phyloP scores from a whole-genome alignment of 2,113 vertebrate species.

The Acrocephalus kingi region DNA sequence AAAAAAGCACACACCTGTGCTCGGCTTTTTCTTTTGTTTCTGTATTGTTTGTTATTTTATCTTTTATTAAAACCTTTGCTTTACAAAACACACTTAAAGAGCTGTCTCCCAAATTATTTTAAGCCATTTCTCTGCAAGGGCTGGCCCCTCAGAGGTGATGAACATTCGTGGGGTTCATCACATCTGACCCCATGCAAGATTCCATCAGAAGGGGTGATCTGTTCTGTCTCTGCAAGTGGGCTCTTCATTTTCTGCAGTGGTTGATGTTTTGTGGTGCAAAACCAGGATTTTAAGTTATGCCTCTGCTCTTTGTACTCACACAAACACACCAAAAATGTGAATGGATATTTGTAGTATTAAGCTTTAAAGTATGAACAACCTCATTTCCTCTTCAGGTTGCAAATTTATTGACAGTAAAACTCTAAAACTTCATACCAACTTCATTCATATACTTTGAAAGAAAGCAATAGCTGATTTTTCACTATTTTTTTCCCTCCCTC shows the following conservation, averaged over 20 bases:
- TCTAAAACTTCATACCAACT: neutral
- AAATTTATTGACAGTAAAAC: neutral
- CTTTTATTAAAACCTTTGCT: neutral
- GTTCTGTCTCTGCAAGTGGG: neutral
- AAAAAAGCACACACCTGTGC: too few relatives aligned
- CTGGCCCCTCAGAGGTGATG: neutral
- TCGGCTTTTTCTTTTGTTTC: neutral
- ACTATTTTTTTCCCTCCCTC: neutral
- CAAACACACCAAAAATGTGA: neutral
- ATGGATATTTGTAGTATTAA: neutral
- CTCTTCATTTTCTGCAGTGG: neutral
- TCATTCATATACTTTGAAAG: neutral
- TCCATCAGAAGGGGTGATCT: neutral
- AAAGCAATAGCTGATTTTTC: neutral
- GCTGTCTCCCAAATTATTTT: too few relatives aligned
- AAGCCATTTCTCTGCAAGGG: too few relatives aligned
- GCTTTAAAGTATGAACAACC: neutral
- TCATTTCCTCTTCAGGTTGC: neutral
- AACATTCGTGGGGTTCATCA: neutral
- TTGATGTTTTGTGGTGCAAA: neutral
- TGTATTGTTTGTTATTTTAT: neutral
- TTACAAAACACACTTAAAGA: neutral
- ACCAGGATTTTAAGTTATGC: neutral
- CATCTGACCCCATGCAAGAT: neutral
- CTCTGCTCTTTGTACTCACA: fast-evolving